Base-by-base conservation (phyloP, 2,113 vertebrate species). In the Alethe castanea region DNA sequence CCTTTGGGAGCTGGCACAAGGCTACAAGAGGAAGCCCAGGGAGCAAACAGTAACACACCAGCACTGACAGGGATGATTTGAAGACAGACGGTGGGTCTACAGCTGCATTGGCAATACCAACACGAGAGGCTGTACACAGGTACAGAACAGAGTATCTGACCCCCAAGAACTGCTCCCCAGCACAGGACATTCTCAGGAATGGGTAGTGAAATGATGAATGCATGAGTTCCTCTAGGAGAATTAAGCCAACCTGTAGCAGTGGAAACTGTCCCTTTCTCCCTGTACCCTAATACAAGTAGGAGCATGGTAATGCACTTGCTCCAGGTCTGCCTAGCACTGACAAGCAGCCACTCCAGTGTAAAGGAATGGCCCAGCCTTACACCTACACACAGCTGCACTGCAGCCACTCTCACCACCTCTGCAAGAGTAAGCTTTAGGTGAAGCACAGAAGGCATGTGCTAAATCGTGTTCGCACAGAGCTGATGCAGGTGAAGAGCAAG, bases 11-110 rank as follows among this genome's bases (percentile, higher is more conserved):
- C 54, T 77, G 74, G 50, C 50, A 38, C 8, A 8, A 29, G 53
- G 33, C 78, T 72, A 22, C 61, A 82, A 42, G 47, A 91, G 29
- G 45, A 50, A 84, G 65, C 20, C 35, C 14, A 8, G 16, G 44
- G 47, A 71, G 8, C 29, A 71, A 64, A 47, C 14, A 47, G 33
- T 5, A 67, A 45, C 1, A 1, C 7, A 15, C 6, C 5, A 54
- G 45, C 18, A 42, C 10, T 0, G 0, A 31, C 35, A 64, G 35
- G 0, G 0, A 52, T 22, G 19, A 65, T 72, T 3, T 64, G 48
- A 86, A 62, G 25, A 61, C 26, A 59, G 31, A 19, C 4, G 25
- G 24, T 52, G 44, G 35, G 29, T 57, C 70, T 80, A 81, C 24
- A 56, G 31, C 14, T 70, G 45, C 62, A 48, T 20, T 24, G 29